A percentile compares a stretch with the other conserved stretches of the same genome.
phyloP scores from a whole-genome alignment of 2,888 invertebrate genomes.

The Lysandra bellargus region DNA sequence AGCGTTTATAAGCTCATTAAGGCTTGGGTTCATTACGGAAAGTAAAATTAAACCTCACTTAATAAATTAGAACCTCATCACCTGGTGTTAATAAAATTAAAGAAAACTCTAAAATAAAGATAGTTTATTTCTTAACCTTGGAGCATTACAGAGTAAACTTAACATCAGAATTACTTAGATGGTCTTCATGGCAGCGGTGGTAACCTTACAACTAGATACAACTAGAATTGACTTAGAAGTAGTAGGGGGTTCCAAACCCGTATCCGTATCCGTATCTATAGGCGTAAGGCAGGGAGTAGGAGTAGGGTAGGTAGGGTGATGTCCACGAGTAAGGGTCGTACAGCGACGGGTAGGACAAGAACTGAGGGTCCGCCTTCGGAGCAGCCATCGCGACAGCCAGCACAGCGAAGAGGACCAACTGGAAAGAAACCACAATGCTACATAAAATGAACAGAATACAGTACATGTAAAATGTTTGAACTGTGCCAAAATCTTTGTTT shows the following conservation, averaged over 20 bases:
- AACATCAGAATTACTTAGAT: neutral
- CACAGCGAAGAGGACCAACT: constrained; percentile 1
- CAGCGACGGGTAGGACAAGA: constrained; percentile 12
- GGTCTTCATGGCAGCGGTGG: neutral
- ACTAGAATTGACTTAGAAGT: neutral
- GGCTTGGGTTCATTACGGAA: no score
- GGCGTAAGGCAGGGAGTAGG: neutral
- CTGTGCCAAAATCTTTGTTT: no score
- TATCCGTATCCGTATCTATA: constrained; percentile 20
- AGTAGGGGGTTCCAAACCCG: constrained; percentile 17
- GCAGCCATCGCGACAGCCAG: constrained; percentile 21
- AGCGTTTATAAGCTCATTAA: no score
- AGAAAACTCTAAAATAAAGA: neutral
- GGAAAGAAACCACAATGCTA: neutral
- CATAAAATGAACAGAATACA: neutral
- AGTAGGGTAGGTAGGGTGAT: constrained; percentile 16
- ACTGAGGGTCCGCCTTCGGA: constrained; percentile 20
- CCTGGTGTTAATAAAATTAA: neutral
- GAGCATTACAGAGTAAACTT: neutral
- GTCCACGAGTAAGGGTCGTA: constrained; percentile 10
- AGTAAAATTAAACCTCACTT: no score
- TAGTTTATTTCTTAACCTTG: neutral
- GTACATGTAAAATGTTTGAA: no score
- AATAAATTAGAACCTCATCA: no score
- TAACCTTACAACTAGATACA: neutral